phyloP scores from a whole-genome alignment of 2,888 invertebrate genomes.

The Melanchra persicariae region DNA sequence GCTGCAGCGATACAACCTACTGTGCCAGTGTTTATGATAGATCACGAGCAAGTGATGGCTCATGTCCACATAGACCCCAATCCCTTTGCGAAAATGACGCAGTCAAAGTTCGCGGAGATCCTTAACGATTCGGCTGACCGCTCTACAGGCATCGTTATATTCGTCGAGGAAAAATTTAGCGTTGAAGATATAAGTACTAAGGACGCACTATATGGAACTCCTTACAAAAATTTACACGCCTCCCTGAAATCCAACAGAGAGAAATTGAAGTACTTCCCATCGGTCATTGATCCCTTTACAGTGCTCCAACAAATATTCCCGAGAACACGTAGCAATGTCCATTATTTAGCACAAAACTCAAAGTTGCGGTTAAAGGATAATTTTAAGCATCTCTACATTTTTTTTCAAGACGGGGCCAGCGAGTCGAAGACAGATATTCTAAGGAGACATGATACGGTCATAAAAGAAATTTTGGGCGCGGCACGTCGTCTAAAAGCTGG shows the following conservation, averaged over 20 bases:
- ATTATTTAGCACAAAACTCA: constrained; percentile 62
- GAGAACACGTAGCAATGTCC: constrained; percentile 67
- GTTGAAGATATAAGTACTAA: constrained; percentile 78
- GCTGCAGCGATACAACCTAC: constrained; percentile 61
- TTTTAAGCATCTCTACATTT: constrained; percentile 77
- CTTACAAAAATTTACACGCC: constrained; percentile 71
- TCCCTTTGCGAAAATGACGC: constrained; percentile 74
- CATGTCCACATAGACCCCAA: constrained; percentile 67
- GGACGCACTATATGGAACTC: constrained; percentile 72
- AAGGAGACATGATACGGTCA: constrained; percentile 78
- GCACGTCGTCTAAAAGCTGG: constrained; percentile 68
- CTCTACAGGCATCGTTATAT: constrained; percentile 74
- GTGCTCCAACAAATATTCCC: constrained; percentile 69
- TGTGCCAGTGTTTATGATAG: constrained; percentile 78
- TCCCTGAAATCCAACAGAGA: constrained; percentile 69
- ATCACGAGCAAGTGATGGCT: constrained; percentile 68
- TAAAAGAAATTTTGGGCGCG: constrained; percentile 72
- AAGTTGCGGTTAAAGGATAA: constrained; percentile 69
- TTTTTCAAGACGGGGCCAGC: constrained; percentile 72
- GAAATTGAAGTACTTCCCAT: constrained; percentile 77
- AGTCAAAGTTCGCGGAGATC: constrained; percentile 71
- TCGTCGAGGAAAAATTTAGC: constrained; percentile 78
- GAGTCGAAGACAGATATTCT: constrained; percentile 70
- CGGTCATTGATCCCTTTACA: constrained; percentile 74
- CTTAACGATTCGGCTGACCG: constrained; percentile 68